Evolutionary conservation across 2,797 vertebrate species (phyloP), one percentile per base, ranked within the genome.

Genomic region (Xerus rutilus): DNA sequence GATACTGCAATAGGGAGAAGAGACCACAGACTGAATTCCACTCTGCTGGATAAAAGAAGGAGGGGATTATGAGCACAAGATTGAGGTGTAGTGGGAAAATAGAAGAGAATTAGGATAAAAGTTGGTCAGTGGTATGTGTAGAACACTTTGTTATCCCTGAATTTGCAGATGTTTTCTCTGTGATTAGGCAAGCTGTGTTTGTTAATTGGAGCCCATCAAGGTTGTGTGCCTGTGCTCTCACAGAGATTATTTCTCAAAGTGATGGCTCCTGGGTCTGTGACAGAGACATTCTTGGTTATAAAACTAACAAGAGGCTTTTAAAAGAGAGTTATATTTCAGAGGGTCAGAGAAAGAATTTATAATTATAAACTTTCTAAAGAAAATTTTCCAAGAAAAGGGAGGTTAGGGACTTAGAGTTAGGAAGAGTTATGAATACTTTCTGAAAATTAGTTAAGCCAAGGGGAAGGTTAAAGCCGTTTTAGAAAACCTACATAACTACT

Each of bases 361-460:
- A 70, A 7, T 57, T 45, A 15, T 10, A 79, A 28, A 20, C 45
- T 93, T 93, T 57, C 23, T 77, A 90, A 93, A 74, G 8, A 62
- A 83, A 54, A 52, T 57, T 1, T 5, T 54, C 15, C 43, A 78
- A 90, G 57, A 86, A 72, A 90, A 59, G 12, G 2, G 13, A 57
- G 23, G 30, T 59, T 11, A 62, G 39, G 6, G 9, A 0, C 7
- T 4, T 45, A 54, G 72, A 64, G 14, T n/a, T 79, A 62, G 25
- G 10, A 65, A 65, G 30, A 32, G 30, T 65, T 65, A 54, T 82
- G 20, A 86, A 90, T 13, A 2, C 9, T 21, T 57, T 21, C 54
- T 83, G 64, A 92, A 86, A 25, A 52, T 47, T 45, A 67, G 21
- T 86, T 43, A 79, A 45, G 30, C 23, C 18, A 2, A 86, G 3